Percentiles rank a stretch among this genome's conserved stretches.
Conservation (phyloP, 2,797 vertebrate species). For the Telmatherina bonti region DNA sequence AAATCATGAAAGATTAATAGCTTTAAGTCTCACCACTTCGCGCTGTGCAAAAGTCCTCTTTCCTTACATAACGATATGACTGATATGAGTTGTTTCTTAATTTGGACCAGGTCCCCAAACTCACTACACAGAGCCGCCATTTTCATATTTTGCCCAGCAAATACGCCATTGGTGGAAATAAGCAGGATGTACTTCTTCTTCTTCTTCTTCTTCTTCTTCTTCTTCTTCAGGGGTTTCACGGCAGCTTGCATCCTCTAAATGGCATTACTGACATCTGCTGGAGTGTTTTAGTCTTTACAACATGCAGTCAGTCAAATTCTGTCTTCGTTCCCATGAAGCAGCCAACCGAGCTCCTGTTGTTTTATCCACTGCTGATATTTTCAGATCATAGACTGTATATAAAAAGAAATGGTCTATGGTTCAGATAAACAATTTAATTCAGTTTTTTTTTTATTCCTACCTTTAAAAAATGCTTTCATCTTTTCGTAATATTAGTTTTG, state of each 20-base stretch:
- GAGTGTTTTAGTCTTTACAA: background rate
- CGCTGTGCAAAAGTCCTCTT: constrained; percentile 93
- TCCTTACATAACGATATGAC: constrained; percentile 93
- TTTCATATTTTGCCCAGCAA: constrained; percentile 71
- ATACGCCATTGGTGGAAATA: constrained; percentile 60
- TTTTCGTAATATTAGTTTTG: too few relatives aligned
- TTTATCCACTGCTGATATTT: background rate
- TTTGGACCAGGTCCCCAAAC: constrained; percentile 91
- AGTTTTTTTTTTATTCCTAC: too few relatives aligned
- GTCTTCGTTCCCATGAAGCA: background rate
- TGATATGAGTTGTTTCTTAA: constrained; percentile 93
- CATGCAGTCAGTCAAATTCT: background rate
- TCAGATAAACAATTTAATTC: too few relatives aligned
- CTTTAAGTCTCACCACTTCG: constrained; percentile 89
- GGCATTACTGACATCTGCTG: background rate
- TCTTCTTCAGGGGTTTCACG: constrained; percentile 13
- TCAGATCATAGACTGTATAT: too few relatives aligned
- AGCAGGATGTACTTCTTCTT: constrained; percentile 30
- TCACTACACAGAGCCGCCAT: constrained; percentile 78
- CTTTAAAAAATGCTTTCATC: too few relatives aligned
- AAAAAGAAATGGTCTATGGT: too few relatives aligned
- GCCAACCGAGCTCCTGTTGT: background rate
- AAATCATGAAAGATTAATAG: background rate
- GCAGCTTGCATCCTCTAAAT: background rate
- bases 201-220: constrained; percentile 40